These are phyloP conservation scores for Eupithecia pulchellata DNA, from an alignment of 2,888 invertebrate genomes.

Conservation along the genomic window DNA sequence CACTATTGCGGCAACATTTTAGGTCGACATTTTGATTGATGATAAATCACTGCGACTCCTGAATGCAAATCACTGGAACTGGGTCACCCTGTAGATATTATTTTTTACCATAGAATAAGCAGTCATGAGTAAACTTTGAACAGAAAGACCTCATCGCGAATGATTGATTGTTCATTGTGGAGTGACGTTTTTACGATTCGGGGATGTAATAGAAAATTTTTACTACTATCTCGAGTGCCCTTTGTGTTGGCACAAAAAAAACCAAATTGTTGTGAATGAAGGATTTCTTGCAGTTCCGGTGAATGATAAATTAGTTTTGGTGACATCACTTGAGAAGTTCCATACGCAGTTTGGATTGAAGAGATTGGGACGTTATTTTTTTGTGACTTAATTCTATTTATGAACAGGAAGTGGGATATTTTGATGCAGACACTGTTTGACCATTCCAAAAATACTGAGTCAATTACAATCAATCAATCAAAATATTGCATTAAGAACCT, in stretches of 20 bases:
- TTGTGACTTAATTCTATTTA: slow-evolving; percentile 11
- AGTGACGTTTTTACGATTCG: slow-evolving; percentile 75
- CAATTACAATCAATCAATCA: background rate
- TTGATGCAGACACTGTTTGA: background rate
- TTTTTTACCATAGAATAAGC: slow-evolving; percentile 65
- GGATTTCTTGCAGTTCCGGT: slow-evolving; percentile 77
- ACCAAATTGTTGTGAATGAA: slow-evolving; percentile 59
- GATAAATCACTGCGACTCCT: slow-evolving; percentile 75
- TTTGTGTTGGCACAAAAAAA: slow-evolving; percentile 65
- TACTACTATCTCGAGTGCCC: slow-evolving; percentile 62
- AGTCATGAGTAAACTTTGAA: slow-evolving; percentile 23
- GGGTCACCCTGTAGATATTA: slow-evolving; percentile 75
- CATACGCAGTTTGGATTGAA: slow-evolving; percentile 17
- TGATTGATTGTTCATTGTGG: slow-evolving; percentile 81
- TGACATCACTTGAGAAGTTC: slow-evolving; percentile 42
- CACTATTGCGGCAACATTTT: slow-evolving; percentile 63
- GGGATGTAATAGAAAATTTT: slow-evolving; percentile 70
- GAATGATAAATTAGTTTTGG: slow-evolving; percentile 70
- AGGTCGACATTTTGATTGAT: slow-evolving; percentile 69
- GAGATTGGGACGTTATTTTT: slow-evolving; percentile 28
- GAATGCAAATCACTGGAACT: slow-evolving; percentile 83
- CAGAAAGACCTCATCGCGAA: slow-evolving; percentile 65
- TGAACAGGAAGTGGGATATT: slow-evolving; percentile 4
- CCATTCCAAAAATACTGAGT: background rate
- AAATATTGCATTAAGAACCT: background rate